Evolutionary conservation across 2,113 vertebrate species (phyloP), one percentile per base, ranked within the genome.

Genomic region (Pipa parva): DNA sequence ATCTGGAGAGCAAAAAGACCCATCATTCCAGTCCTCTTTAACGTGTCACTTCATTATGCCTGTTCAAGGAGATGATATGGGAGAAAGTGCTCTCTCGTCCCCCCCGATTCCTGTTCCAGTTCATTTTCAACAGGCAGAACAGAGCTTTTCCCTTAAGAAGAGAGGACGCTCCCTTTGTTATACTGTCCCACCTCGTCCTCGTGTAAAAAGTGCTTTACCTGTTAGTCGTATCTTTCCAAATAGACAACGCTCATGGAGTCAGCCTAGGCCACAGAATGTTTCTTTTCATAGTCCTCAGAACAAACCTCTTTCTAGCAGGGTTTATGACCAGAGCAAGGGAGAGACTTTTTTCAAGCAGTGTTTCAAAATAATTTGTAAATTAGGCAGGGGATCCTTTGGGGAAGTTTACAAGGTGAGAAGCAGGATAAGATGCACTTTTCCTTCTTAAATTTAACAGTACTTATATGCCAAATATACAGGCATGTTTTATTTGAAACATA

Each of bases 351-450:
- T 94, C 71, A 86, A 63, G 65, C 93, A 96, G 79, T 92, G 83
- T 64, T 96, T 94, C 79, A 84, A 83, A 69, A 87, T 84, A 71
- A 81, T 96, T 22, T 88, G 90, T 45, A 80, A 86, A 22, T 77
- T 96, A 42, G 93, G 93, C 13, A 82, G 83, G 0, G 93, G 93
- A 46, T 95, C 92, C 1, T 95, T 92, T 0, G 93, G 93, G 21
- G 91, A 95, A 71, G 93, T 96, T 22, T 93, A 90, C 75, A 93
- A 95, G 91, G 93, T 95, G 50, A 84, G 84, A 18, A 17, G 3
- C 1, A 25, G 11, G 4, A 45, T 15, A 15, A 5, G n/a, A 15
- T 45, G 39, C 39, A 45, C 39, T 17, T 45, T 3, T 45, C 15
- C 15, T 12, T 17, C 15, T n/a, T n/a, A n/a, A n/a, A n/a, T n/a